Percentiles rank a stretch among this genome's conserved stretches.
phyloP scores from a whole-genome alignment of 1,140 invertebrate species.

The Leptinotarsa defecta region DNA sequence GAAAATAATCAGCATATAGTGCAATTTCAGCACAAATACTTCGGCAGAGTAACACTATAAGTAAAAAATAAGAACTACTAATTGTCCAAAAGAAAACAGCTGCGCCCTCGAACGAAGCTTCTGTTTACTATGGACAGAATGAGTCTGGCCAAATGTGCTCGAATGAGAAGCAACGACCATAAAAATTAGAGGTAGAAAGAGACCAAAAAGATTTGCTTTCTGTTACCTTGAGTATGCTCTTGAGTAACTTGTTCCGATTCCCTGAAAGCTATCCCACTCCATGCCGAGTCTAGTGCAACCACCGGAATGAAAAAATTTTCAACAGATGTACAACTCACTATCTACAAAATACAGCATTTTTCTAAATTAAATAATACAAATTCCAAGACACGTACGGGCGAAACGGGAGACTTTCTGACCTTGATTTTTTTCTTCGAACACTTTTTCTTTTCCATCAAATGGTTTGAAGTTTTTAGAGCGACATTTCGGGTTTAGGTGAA shows the following conservation, averaged over 20 bases:
- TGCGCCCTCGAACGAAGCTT: no score
- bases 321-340: not conserved
- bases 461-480: not conserved
- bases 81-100: no score
- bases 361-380: not conserved
- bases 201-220: no score
- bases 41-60: no score
- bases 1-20: no score
- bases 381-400: not conserved
- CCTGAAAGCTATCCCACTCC: conserved; percentile 16
- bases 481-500: not conserved
- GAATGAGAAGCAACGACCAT: no score
- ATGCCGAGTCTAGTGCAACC: conserved; percentile 12
- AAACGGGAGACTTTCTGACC: not conserved
- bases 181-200: no score
- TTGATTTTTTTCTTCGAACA: conserved; percentile 12
- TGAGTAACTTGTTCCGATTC: not conserved
- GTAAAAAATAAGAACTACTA: no score
- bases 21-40: no score
- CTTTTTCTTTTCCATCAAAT: not conserved
- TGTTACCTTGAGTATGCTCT: not conserved
- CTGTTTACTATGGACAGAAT: no score
- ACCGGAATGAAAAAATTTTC: conserved; percentile 16
- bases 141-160: no score
- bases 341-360: not conserved